These are phyloP conservation scores for Dugesia japonica DNA, from an alignment of 2,888 invertebrate species.

Conservation along the genomic window DNA sequence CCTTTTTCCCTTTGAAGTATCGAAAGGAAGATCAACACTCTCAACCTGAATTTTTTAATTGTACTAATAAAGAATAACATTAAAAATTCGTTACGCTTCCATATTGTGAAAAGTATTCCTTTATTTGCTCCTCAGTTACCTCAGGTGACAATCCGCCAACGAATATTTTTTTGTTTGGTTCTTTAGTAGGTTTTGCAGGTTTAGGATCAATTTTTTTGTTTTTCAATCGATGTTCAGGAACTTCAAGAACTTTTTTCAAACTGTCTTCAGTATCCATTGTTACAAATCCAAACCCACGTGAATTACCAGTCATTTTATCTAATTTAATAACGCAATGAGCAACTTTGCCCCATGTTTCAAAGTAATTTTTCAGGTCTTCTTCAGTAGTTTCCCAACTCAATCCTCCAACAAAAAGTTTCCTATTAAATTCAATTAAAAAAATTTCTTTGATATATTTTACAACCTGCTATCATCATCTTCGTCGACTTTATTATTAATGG, in stretches of 20 bases:
- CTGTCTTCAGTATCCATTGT: constrained; percentile 73
- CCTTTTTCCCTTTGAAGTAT: constrained; percentile 50
- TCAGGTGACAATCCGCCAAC: constrained; percentile 83
- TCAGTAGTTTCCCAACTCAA: constrained; percentile 94
- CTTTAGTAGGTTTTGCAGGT: constrained; percentile 77
- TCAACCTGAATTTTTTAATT: constrained; percentile 57
- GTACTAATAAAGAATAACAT: too few relatives aligned
- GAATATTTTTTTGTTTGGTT: constrained; percentile 61
- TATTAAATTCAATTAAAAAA: constrained; percentile 49
- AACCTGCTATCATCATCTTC: background rate
- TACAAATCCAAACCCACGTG: constrained; percentile 88
- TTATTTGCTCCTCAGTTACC: constrained; percentile 78
- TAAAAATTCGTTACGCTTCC: constrained; percentile 57
- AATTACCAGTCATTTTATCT: constrained; percentile 79
- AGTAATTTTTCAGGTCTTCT: constrained; percentile 88
- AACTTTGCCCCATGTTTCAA: constrained; percentile 78
- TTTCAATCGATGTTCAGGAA: constrained; percentile 62
- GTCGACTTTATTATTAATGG: background rate
- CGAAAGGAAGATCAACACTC: constrained; percentile 87
- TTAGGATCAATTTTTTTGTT: constrained; percentile 87
- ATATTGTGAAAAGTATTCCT: constrained; percentile 73
- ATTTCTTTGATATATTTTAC: background rate
- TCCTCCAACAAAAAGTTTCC: constrained; percentile 95
- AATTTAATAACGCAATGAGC: constrained; percentile 90
- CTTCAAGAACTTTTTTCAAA: constrained; percentile 52